Conservation (phyloP, 92 coral and sea anemone genomes). For the Parazoanthus atlanticus region DNA sequence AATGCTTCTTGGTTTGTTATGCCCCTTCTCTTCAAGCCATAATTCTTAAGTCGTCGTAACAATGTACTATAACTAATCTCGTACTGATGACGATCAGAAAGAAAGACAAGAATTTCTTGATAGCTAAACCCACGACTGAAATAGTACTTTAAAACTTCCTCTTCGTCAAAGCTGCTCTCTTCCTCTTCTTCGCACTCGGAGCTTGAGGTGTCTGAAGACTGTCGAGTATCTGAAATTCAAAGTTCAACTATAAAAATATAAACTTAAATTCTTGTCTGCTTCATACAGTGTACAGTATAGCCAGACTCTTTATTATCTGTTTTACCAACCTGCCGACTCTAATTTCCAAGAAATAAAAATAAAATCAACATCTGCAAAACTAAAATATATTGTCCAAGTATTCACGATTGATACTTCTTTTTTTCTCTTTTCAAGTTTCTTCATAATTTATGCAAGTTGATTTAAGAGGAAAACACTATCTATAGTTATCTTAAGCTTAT, state of each 20-base stretch:
- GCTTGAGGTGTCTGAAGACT: constrained; percentile 22
- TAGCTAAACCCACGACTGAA: constrained; percentile 58
- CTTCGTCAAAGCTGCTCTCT: constrained; percentile 48
- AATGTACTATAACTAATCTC: constrained; percentile 48
- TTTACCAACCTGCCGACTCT: too few relatives aligned
- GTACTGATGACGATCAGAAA: constrained; percentile 57
- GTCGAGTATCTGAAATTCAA: constrained; percentile 17
- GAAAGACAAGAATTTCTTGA: constrained; percentile 66
- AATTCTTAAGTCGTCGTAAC: constrained; percentile 51
- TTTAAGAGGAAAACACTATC: too few relatives aligned
- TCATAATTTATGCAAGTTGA: too few relatives aligned
- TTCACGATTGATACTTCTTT: too few relatives aligned
- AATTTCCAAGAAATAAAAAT: too few relatives aligned
- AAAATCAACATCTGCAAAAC: too few relatives aligned
- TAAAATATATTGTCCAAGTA: too few relatives aligned
- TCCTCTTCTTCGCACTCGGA: constrained; percentile 12
- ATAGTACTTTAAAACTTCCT: constrained; percentile 60
- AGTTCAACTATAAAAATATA: constrained; percentile 19
- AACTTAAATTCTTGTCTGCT: constrained; percentile 12
- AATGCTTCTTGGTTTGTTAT: constrained; percentile 35
- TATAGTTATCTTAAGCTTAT: too few relatives aligned
- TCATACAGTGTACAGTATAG: constrained; percentile 1
- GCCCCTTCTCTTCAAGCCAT: constrained; percentile 55
- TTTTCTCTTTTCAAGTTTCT: too few relatives aligned
- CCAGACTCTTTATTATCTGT: neutral